A percentile compares a stretch with the other conserved stretches of the same genome.
phyloP scores from a whole-genome alignment of 2,113 vertebrate genomes.

The Aythya baeri region DNA sequence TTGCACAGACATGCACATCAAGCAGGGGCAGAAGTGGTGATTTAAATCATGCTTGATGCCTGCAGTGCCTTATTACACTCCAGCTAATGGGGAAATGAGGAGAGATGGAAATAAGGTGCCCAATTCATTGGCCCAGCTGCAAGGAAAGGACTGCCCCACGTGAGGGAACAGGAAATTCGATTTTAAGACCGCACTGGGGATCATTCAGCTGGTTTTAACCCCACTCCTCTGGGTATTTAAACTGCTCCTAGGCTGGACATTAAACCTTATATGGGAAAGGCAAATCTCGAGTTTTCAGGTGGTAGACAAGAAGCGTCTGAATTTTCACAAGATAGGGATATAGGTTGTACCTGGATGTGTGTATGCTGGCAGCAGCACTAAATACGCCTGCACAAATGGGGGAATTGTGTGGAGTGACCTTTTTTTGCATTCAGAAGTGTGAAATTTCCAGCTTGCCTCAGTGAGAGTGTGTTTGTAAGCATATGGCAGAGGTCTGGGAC shows the following conservation, averaged over 20 bases:
- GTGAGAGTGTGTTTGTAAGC: background rate
- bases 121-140: conserved; percentile 6
- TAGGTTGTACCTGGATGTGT: background rate
- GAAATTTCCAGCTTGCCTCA: conserved; percentile 12
- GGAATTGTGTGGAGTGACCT: background rate
- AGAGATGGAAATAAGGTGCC: conserved; percentile 33
- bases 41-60: conserved; percentile 30
- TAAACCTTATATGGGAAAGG: conserved; percentile 13
- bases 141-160: conserved; percentile 9
- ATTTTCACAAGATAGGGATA: conserved; percentile 36
- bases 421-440: conserved; percentile 36
- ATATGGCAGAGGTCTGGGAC: background rate
- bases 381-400: background rate
- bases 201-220: conserved; percentile 36
- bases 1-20: background rate
- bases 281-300: background rate
- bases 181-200: conserved; percentile 15
- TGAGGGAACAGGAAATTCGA: conserved; percentile 43
- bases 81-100: background rate
- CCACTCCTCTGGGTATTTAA: conserved; percentile 5
- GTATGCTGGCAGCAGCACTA: background rate
- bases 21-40: background rate
- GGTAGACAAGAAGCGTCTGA: background rate
- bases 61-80: background rate
- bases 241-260: background rate